A percentile compares a stretch with the other conserved stretches of the same genome.
These are phyloP conservation scores for Apocrypta bakeri DNA, from an alignment of 1,140 invertebrate genomes.

Conservation along the genomic window DNA sequence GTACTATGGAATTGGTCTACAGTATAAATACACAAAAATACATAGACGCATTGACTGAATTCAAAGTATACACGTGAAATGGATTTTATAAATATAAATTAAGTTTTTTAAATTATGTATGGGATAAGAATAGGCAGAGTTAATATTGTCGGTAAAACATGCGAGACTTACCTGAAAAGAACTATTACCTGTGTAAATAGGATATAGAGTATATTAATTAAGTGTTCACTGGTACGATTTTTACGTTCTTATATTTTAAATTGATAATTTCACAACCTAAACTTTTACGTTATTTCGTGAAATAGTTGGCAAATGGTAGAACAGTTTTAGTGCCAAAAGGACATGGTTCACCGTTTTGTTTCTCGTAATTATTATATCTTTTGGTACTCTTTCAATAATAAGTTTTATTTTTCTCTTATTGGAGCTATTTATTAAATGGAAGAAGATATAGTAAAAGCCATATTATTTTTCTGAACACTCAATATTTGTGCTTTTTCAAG, in stretches of 20 bases:
- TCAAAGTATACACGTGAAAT: background rate
- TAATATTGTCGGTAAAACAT: background rate
- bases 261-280: background rate
- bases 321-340: conserved; percentile 30
- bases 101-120: background rate
- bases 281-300: background rate
- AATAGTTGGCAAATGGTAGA: background rate
- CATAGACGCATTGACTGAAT: background rate
- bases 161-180: background rate
- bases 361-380: background rate
- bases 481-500: background rate
- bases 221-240: background rate
- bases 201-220: background rate
- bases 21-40: background rate
- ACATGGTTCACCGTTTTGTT: background rate
- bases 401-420: too few relatives aligned
- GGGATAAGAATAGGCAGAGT: background rate
- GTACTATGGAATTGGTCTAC: background rate
- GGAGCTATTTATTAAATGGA: background rate
- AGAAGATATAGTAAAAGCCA: background rate
- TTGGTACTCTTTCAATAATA: background rate
- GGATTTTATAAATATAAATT: background rate
- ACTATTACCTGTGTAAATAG: background rate
- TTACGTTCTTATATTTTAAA: background rate
- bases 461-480: background rate